Conservation (phyloP, 2,888 invertebrate genomes). For the Zeuzera pyrina region DNA sequence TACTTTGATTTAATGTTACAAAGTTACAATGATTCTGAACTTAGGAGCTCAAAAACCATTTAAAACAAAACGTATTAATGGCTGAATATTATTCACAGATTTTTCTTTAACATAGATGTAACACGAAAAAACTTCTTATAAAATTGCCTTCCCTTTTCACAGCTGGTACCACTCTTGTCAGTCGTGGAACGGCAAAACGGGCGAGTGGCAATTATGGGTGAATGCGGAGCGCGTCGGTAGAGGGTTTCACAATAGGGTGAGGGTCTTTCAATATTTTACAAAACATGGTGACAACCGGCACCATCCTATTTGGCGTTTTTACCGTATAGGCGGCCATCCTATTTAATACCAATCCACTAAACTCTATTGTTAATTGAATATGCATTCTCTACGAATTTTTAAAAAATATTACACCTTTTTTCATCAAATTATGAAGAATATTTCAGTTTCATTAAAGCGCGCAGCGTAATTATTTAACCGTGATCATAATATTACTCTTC, state of each 20-base stretch:
- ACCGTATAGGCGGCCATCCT: no score
- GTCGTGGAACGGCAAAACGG: constrained; percentile 91
- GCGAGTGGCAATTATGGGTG: constrained; percentile 93
- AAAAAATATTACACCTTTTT: not conserved
- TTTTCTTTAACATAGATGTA: no score
- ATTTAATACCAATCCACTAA: not conserved
- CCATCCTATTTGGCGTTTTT: no score
- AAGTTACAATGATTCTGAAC: no score
- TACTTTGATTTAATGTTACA: no score
- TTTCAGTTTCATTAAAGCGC: not conserved
- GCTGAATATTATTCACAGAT: no score
- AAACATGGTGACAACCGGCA: not conserved
- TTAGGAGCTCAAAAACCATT: no score
- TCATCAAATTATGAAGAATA: no score
- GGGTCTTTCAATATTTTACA: constrained; percentile 19
- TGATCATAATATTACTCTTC: constrained; percentile 20
- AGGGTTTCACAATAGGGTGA: constrained; percentile 89
- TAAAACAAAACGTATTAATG: no score
- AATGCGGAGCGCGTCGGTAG: constrained; percentile 88
- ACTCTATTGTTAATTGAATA: not conserved
- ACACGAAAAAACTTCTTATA: no score
- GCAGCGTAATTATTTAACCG: not conserved
- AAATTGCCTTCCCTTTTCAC: constrained; percentile 17
- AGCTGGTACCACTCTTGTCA: constrained; percentile 91
- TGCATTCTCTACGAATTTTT: not conserved